Evolutionary conservation across 2,888 invertebrate species (phyloP).

Genomic region (Sycophila texana): DNA sequence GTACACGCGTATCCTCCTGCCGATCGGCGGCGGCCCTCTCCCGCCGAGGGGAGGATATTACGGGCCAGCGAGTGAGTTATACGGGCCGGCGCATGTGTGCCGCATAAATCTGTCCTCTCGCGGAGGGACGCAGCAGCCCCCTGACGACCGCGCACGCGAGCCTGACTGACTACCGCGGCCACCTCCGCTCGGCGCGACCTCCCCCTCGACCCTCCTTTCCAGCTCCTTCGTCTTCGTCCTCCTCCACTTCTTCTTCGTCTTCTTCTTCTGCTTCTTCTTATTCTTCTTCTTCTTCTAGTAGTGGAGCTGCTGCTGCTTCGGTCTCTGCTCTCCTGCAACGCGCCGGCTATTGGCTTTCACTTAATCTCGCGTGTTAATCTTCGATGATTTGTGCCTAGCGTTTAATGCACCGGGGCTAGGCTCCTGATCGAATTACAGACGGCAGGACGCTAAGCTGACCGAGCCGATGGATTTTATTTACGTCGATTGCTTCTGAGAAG

Average conservation of each 20-base stretch:
- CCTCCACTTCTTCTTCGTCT: neutral
- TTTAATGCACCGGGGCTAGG: constrained; percentile 1
- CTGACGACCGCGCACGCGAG: constrained; percentile 58
- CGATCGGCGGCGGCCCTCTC: constrained; percentile 59
- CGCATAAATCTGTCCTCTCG: constrained; percentile 74
- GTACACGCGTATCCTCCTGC: constrained; percentile 6
- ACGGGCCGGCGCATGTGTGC: constrained; percentile 74
- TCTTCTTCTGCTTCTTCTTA: neutral
- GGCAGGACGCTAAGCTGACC: neutral
- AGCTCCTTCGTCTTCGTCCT: neutral
- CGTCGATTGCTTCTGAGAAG: neutral
- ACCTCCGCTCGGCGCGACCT: constrained; percentile 50
- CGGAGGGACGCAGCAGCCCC: constrained; percentile 59
- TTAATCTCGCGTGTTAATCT: constrained; percentile 31
- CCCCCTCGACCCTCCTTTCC: constrained; percentile 43
- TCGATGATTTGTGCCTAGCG: constrained; percentile 21
- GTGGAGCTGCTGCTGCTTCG: neutral
- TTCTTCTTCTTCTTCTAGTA: constrained; percentile 30
- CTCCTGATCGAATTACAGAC: constrained; percentile 7
- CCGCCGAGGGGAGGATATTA: constrained; percentile 68
- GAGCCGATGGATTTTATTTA: neutral
- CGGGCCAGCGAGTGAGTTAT: constrained; percentile 75
- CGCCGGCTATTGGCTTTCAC: constrained; percentile 20
- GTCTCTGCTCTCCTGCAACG: neutral
- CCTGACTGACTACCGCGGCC: constrained; percentile 65